Conservation (phyloP, 2,797 vertebrate genomes). For the Ctenosaura bakeri region DNA sequence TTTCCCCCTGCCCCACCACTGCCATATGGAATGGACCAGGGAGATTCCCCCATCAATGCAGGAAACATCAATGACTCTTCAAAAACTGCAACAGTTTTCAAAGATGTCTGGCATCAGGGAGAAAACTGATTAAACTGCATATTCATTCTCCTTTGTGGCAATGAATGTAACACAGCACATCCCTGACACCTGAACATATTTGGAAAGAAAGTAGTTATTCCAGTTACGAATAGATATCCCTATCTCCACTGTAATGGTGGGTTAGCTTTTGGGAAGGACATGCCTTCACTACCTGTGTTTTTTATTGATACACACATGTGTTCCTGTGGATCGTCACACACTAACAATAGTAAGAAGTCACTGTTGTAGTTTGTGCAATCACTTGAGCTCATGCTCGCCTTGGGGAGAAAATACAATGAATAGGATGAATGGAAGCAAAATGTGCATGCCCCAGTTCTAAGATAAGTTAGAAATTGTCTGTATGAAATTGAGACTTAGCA, state of each 20-base stretch:
- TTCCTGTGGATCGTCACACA: not conserved
- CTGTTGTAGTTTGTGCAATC: not conserved
- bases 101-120: too few species aligned
- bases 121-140: too few species aligned
- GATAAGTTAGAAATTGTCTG: conserved; percentile 19
- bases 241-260: not conserved
- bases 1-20: too few species aligned
- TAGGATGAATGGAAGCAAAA: not conserved
- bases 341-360: not conserved
- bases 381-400: not conserved
- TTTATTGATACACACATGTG: not conserved
- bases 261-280: not conserved
- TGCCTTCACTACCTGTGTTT: not conserved
- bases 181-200: too few species aligned
- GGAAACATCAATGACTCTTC: too few species aligned
- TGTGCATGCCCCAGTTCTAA: not conserved
- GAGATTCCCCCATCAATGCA: too few species aligned
- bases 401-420: not conserved
- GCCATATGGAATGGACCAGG: too few species aligned
- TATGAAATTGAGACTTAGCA: not conserved
- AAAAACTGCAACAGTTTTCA: too few species aligned
- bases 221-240: not conserved
- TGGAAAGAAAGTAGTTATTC: not conserved
- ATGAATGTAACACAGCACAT: too few species aligned
- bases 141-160: too few species aligned